Percentiles rank a stretch among this genome's conserved stretches.
These are phyloP conservation scores for Mastomys coucha DNA, from an alignment of 2,113 vertebrate genomes.

Conservation along the genomic window DNA sequence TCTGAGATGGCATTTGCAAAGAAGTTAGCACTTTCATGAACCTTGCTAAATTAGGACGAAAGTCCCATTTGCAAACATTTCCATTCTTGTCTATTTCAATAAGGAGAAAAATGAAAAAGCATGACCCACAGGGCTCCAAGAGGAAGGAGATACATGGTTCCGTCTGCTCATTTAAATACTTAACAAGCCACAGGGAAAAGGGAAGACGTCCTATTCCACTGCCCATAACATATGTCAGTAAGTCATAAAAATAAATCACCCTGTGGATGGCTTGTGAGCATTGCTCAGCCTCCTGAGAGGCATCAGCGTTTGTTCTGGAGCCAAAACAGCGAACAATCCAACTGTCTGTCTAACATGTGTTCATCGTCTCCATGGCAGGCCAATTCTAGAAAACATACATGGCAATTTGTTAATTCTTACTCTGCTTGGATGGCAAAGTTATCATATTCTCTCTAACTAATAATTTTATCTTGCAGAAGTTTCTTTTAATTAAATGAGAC, in stretches of 20 bases:
- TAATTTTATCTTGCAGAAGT: constrained; percentile 34
- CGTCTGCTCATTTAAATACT: constrained; percentile 80
- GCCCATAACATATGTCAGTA: constrained; percentile 79
- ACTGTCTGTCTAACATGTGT: constrained; percentile 61
- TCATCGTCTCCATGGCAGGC: constrained; percentile 19
- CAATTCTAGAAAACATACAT: constrained; percentile 48
- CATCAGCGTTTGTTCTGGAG: constrained; percentile 63
- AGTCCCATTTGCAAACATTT: constrained; percentile 80
- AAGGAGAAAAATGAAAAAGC: constrained; percentile 73
- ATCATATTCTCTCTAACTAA: constrained; percentile 33
- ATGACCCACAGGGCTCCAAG: constrained; percentile 52
- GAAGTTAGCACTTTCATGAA: constrained; percentile 66
- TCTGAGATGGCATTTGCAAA: constrained; percentile 54
- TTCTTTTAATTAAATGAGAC: constrained; percentile 48
- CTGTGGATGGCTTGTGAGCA: constrained; percentile 43
- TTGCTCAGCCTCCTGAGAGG: constrained; percentile 66
- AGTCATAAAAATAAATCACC: constrained; percentile 83
- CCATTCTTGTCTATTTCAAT: constrained; percentile 77
- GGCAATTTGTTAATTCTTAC: constrained; percentile 56
- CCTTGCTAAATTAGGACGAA: constrained; percentile 77
- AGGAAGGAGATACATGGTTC: constrained; percentile 67
- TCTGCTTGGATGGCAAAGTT: constrained; percentile 43
- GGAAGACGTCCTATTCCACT: constrained; percentile 69
- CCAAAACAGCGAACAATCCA: constrained; percentile 68
- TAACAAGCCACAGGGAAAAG: constrained; percentile 74